Evolutionary conservation across 92 coral and sea anemone genomes (phyloP), one percentile per base, ranked within the genome.

Genomic region (Montipora capitata): DNA sequence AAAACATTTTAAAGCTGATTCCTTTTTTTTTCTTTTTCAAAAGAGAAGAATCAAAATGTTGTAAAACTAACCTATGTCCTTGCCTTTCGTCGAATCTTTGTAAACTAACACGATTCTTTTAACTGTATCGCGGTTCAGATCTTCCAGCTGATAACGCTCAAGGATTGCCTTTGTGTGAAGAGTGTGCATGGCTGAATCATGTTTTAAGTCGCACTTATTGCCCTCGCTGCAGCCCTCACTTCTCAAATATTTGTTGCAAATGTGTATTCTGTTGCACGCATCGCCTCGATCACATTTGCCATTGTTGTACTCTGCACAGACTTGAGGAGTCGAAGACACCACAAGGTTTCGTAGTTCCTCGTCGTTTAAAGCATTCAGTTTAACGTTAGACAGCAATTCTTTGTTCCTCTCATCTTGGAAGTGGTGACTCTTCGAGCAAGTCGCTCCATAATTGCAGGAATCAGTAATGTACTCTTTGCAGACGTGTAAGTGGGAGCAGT

Each of bases 201-300:
- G 99, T 16, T 72, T 81, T 58, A 90, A 79, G 14, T 52, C 74
- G 67, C 99, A 96, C 8, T 43, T 68, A 44, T 44, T 64, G 11
- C 84, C 71, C 52, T 86, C 79, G 18, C 87, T 54, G 67, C 92
- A 91, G 18, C 80, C 69, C 69, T 85, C 35, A 27, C 35, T 93
- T 51, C 74, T 76, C 44, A 90, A 90, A 76, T 83, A 89, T 20
- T 76, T 86, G 78, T 92, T 88, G 81, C 99, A 96, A 40, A 96
- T 76, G 78, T 96, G 99, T 20, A 96, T 64, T 79, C 85, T 90
- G 11, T 83, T 38, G 41, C 97, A 94, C 0, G 16, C 41, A 8
- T 68, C 81, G 5, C 77, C 87, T 16, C 20, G 85, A 15, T 27
- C 63, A 52, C 97, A 94, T 6, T 49, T 48, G 48, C 74, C 88